These are phyloP conservation scores for Akabosia matsudoensis DNA, from an alignment of 1,140 invertebrate species.

Conservation along the genomic window DNA sequence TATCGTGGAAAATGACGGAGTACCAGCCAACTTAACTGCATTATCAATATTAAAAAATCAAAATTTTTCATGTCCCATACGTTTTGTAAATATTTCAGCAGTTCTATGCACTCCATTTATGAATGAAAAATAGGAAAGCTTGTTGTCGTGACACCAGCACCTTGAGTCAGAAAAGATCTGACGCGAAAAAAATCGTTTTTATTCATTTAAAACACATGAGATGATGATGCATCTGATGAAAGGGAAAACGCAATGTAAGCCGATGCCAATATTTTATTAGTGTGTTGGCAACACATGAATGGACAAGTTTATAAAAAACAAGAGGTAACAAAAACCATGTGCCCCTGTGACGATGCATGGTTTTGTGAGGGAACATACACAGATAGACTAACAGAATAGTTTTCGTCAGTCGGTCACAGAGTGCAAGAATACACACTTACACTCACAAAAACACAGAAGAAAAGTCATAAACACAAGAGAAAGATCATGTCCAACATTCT, in stretches of 20 bases:
- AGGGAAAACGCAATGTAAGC: background rate
- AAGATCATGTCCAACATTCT: conserved; percentile 8
- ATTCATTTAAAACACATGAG: background rate
- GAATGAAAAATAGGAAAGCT: too few species aligned
- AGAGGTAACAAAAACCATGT: background rate
- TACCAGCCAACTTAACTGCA: too few species aligned
- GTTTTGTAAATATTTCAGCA: too few species aligned
- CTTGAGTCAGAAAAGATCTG: too few species aligned
- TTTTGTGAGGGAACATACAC: too few species aligned
- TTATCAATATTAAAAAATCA: too few species aligned
- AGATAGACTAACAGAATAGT: too few species aligned
- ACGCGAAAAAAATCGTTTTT: background rate
- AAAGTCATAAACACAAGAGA: background rate
- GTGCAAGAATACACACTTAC: conserved; percentile 15
- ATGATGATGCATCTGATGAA: background rate
- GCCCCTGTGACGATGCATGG: too few species aligned
- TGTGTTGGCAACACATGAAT: conserved; percentile 17
- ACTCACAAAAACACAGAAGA: background rate
- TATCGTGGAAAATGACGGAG: too few species aligned
- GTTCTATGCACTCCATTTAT: too few species aligned
- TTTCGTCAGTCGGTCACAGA: background rate
- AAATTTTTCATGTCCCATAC: too few species aligned
- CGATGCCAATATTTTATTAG: conserved; percentile 15
- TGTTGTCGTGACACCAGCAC: too few species aligned
- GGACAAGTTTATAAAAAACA: conserved; percentile 8